Evolutionary conservation across 2,797 vertebrate species (phyloP).

Genomic region (Xenops minutus): DNA sequence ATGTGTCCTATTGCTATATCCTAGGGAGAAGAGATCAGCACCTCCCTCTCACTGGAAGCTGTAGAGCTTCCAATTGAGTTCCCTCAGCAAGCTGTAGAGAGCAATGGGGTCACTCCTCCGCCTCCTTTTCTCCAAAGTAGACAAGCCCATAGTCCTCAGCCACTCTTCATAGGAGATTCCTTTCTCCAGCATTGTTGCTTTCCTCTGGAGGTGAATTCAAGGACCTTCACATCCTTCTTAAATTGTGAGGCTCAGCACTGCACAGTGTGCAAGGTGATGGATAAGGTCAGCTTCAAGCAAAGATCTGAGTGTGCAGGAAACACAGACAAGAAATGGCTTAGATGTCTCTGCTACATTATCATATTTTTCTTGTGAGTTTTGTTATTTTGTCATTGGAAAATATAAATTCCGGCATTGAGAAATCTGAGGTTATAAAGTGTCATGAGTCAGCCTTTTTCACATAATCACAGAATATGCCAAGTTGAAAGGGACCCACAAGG

Average conservation of each 20-base stretch:
- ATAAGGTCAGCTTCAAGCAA: not conserved
- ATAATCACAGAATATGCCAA: not conserved
- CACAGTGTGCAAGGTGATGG: not conserved
- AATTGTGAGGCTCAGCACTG: not conserved
- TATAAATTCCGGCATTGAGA: not conserved
- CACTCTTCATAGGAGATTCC: not conserved
- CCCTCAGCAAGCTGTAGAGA: not conserved
- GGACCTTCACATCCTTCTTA: not conserved
- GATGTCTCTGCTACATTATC: not conserved
- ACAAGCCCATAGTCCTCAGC: not conserved
- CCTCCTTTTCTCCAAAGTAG: not conserved
- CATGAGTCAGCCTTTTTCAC: not conserved
- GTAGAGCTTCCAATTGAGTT: too few relatives aligned
- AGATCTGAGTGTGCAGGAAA: not conserved
- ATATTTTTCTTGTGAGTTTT: not conserved
- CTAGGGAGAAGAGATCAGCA: not conserved
- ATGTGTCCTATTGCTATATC: accelerated
- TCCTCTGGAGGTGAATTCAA: not conserved
- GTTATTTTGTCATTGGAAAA: not conserved
- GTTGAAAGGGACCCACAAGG: not conserved
- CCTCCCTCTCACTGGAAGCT: not conserved
- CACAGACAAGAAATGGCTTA: not conserved
- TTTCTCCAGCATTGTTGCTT: not conserved
- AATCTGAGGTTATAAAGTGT: not conserved
- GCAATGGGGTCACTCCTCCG: not conserved